Conservation (phyloP, 2,113 vertebrate species). For the Mellivora capensis region DNA sequence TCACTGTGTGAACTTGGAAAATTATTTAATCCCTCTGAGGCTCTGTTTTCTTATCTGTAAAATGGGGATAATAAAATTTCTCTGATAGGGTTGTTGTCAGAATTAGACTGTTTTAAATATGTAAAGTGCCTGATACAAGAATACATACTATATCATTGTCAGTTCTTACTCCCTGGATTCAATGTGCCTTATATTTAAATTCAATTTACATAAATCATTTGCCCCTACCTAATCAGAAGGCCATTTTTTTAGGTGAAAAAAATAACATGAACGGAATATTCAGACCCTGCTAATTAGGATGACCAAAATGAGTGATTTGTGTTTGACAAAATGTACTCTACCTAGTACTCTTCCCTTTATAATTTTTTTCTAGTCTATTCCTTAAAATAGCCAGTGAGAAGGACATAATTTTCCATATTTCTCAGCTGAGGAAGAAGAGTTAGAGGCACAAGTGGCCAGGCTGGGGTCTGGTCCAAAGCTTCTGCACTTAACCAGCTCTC, state of each 20-base stretch:
- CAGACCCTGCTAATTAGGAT: background rate
- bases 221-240: background rate
- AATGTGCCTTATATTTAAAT: background rate
- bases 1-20: background rate
- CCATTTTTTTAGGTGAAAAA: background rate
- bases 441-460: no score
- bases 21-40: background rate
- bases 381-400: background rate
- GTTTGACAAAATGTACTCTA: background rate
- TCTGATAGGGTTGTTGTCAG: background rate
- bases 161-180: background rate
- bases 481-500: background rate
- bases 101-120: background rate
- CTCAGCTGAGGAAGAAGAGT: background rate
- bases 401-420: background rate
- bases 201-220: background rate
- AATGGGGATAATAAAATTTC: background rate
- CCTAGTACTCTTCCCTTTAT: background rate
- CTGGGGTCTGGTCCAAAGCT: background rate
- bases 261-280: background rate
- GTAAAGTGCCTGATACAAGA: background rate
- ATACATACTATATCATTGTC: background rate
- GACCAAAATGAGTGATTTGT: background rate
- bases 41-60: slow-evolving; percentile 31
- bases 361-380: background rate